A percentile compares a stretch with the other conserved stretches of the same genome.
Conservation (phyloP, 2,888 invertebrate species). For the Rhaphigaster nebulosa region DNA sequence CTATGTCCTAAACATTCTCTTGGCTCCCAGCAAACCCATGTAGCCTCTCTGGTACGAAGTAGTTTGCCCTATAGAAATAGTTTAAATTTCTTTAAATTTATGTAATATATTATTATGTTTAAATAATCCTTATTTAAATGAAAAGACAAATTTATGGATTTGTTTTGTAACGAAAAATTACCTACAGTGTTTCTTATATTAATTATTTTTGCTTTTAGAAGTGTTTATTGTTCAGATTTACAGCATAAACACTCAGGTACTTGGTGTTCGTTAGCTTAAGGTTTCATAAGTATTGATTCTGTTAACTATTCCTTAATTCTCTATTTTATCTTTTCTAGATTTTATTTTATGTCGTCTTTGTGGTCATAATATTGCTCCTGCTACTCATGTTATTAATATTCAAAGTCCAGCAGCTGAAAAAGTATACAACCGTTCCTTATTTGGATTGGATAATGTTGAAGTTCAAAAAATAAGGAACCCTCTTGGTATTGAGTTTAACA, state of each 20-base stretch:
- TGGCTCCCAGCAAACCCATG: background rate
- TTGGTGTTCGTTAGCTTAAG: background rate
- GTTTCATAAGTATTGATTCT: background rate
- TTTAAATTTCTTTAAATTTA: background rate
- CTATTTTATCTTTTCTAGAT: slow-evolving; percentile 69
- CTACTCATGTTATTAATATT: slow-evolving; percentile 72
- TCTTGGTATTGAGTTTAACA: slow-evolving; percentile 72
- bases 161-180: slow-evolving; percentile 20
- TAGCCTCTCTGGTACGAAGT: background rate
- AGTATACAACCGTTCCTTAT: slow-evolving; percentile 71
- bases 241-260: slow-evolving; percentile 47
- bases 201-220: slow-evolving; percentile 20
- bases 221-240: slow-evolving; percentile 15
- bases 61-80: background rate
- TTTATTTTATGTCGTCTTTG: slow-evolving; percentile 74
- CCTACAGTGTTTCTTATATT: slow-evolving; percentile 1
- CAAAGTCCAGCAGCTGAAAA: slow-evolving; percentile 72
- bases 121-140: slow-evolving; percentile 4
- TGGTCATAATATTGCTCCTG: slow-evolving; percentile 74
- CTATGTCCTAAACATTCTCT: background rate
- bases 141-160: slow-evolving; percentile 8
- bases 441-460: slow-evolving; percentile 72
- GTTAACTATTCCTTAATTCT: background rate
- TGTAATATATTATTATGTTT: slow-evolving; percentile 29
- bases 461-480: slow-evolving; percentile 74